phyloP scores from a whole-genome alignment of 2,888 invertebrate species.

The Eupithecia centaureata region DNA sequence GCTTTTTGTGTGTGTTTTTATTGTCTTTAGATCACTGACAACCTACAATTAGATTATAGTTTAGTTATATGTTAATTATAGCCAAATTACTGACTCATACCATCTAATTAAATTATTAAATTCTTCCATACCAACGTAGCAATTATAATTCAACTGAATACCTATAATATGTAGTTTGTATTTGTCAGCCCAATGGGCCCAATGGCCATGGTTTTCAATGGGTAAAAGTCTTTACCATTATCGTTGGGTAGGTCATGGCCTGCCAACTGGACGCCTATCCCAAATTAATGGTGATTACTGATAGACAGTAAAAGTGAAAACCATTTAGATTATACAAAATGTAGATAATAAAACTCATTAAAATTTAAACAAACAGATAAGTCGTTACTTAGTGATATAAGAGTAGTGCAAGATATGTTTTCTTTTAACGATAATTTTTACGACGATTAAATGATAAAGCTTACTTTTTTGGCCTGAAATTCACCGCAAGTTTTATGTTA shows the following conservation, averaged over 20 bases:
- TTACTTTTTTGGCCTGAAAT: too few relatives aligned
- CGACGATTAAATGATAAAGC: slow-evolving; percentile 1
- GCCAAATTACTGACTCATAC: background rate
- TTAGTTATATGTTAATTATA: background rate
- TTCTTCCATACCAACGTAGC: background rate
- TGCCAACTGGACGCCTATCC: slow-evolving; percentile 47
- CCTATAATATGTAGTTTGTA: too few relatives aligned
- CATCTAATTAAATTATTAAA: background rate
- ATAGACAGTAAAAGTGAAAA: slow-evolving; percentile 55
- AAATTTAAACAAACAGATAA: slow-evolving; percentile 14
- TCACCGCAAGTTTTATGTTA: too few relatives aligned
- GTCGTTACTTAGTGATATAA: background rate
- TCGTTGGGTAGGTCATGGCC: slow-evolving; percentile 64
- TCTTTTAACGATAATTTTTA: background rate
- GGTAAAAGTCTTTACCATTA: slow-evolving; percentile 37
- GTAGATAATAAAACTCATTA: slow-evolving; percentile 45
- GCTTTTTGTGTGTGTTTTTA: background rate
- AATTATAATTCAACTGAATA: background rate
- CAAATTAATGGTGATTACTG: slow-evolving; percentile 49
- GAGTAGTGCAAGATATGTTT: background rate
- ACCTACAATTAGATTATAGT: background rate
- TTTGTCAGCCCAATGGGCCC: too few relatives aligned
- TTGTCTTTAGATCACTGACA: background rate
- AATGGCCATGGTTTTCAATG: background rate
- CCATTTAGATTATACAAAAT: slow-evolving; percentile 61